These are phyloP conservation scores for Gobiocypris rarus DNA, from an alignment of 2,113 vertebrate species.

Conservation along the genomic window DNA sequence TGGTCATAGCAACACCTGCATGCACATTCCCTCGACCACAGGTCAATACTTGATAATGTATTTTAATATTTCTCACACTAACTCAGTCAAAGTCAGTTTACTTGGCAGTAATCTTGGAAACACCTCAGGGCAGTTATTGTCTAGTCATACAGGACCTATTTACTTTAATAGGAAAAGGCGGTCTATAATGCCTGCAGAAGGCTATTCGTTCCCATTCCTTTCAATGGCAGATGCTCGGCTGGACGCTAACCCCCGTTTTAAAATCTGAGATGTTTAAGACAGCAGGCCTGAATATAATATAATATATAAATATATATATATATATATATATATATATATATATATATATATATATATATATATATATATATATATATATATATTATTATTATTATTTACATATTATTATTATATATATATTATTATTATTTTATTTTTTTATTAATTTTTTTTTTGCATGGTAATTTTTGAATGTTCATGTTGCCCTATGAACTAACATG, in stretches of 20 bases:
- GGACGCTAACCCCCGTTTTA: not conserved
- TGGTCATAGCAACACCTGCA: not conserved
- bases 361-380: too few species aligned
- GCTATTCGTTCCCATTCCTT: not conserved
- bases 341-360: too few species aligned
- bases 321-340: too few species aligned
- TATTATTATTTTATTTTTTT: too few species aligned
- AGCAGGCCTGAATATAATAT: not conserved
- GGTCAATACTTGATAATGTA: conserved; percentile 9
- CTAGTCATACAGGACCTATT: not conserved
- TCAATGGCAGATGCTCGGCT: not conserved
- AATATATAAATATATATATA: too few species aligned
- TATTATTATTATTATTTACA: too few species aligned
- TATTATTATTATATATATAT: too few species aligned
- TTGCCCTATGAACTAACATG: too few species aligned
- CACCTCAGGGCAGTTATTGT: conserved; percentile 5
- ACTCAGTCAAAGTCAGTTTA: conserved; percentile 1
- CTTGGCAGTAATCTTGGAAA: conserved; percentile 5
- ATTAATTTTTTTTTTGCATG: too few species aligned
- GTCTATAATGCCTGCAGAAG: conserved; percentile 8
- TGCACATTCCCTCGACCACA: conserved; percentile 9
- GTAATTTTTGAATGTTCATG: too few species aligned
- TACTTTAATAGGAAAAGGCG: not conserved
- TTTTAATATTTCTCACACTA: conserved; percentile 4
- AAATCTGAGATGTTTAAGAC: not conserved